Evolutionary conservation across 2,797 vertebrate species (phyloP), one percentile per base, ranked within the genome.

Genomic region (Harpagifer antarcticus): DNA sequence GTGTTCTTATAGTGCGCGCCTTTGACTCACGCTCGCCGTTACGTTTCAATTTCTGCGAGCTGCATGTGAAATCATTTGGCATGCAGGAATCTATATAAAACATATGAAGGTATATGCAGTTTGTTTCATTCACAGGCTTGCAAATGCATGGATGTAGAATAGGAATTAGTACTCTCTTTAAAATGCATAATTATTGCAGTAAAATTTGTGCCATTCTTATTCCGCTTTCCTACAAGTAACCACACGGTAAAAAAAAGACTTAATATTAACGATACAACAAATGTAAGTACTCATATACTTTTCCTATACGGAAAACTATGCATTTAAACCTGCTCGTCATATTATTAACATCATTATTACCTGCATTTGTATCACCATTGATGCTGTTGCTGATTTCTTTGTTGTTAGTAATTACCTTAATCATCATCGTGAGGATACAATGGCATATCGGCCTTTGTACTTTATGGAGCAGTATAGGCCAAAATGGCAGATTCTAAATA

Each of bases 41-140:
- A 54, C 43, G 72, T 57, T 81, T 74, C 63, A 67, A 27, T 80
- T 70, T 50, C 66, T 69, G 58, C 23, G 44, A 83, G 84, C 81
- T 70, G 72, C 87, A 60, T 61, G 79, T 81, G 74, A 82, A 86
- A 84, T 89, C 56, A 79, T 89, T 92, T 83, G 85, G 68, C 83
- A 74, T 62, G 9, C 23, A 79, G 67, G 74, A 87, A 68, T 76
- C 64, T 7, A 37, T 37, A 37, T 37, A 37, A 37, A 37, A 53
- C 76, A 86, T 76, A 72, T 47, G 64, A 76, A 84, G 53, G 70
- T 55, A 77, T 74, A 77, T 74, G 72, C 53, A 23, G n/a, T 76
- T 66, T 75, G 71, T 85, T 77, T 77, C 65, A 74, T 11, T 76
- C 58, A 19, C 19, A 20, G 19, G 13, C 5, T 14, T 33, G 17